phyloP scores from a whole-genome alignment of 2,797 vertebrate species.

The Columba guinea region DNA sequence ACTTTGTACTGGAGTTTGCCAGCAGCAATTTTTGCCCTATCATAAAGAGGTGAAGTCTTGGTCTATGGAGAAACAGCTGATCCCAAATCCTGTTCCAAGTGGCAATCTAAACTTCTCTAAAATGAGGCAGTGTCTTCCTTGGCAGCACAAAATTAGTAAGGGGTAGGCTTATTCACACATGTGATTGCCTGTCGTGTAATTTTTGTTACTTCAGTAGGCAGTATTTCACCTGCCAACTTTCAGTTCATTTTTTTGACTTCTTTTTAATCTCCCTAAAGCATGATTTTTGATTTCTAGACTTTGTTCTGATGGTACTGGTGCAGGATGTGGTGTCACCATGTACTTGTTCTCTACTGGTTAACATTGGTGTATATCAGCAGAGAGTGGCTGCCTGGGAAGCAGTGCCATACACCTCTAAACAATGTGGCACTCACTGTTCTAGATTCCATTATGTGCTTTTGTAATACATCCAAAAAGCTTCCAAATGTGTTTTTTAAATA shows the following conservation, averaged over 20 bases:
- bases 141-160: not conserved
- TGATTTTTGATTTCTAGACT: not conserved
- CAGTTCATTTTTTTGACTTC: not conserved
- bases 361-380: not conserved
- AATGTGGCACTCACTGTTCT: not conserved
- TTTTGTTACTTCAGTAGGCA: not conserved
- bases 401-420: not conserved
- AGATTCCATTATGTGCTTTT: not conserved
- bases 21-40: not conserved
- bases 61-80: not conserved
- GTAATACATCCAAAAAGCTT: not conserved
- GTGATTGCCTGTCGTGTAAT: not conserved
- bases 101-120: not conserved
- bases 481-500: not conserved
- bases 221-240: not conserved
- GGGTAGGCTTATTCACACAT: not conserved
- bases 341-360: not conserved
- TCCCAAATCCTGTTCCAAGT: not conserved
- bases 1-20: not conserved
- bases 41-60: not conserved
- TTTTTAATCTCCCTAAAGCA: not conserved
- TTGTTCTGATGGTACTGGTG: not conserved
- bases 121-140: not conserved
- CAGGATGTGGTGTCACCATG: not conserved
- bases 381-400: not conserved